A percentile compares a stretch with the other conserved stretches of the same genome.
phyloP scores from a whole-genome alignment of 2,888 invertebrate genomes.

The Aphidius colemani region DNA sequence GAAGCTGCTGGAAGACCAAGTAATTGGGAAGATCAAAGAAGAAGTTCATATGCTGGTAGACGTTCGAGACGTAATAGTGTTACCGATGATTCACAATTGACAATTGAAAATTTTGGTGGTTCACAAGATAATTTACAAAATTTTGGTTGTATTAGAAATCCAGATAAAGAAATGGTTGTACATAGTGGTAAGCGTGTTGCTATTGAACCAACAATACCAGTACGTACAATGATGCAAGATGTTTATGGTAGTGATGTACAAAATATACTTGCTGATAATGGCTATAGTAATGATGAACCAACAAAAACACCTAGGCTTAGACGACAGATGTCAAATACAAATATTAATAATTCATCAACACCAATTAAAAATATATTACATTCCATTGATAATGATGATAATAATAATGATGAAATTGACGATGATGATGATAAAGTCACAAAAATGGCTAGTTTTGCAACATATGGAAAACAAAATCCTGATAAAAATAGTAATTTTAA shows the following conservation, averaged over 20 bases:
- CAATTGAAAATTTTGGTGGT: conserved; percentile 91
- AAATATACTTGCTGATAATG: conserved; percentile 56
- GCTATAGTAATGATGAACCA: conserved; percentile 53
- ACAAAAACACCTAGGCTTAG: conserved; percentile 42
- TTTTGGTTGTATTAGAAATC: conserved; percentile 73
- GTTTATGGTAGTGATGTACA: conserved; percentile 59
- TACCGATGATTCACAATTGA: conserved; percentile 85
- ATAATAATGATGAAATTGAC: conserved; percentile 58
- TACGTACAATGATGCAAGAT: conserved; percentile 78
- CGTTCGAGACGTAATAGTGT: conserved; percentile 84
- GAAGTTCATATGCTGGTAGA: conserved; percentile 78
- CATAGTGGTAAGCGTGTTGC: conserved; percentile 49
- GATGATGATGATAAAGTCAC: conserved; percentile 58
- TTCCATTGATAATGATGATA: conserved; percentile 61
- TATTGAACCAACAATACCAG: conserved; percentile 70
- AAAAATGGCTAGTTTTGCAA: conserved; percentile 74
- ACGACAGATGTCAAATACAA: conserved; percentile 56
- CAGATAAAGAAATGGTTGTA: conserved; percentile 72
- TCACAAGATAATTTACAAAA: conserved; percentile 85
- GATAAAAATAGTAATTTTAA: conserved; percentile 64
- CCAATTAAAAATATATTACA: conserved; percentile 61
- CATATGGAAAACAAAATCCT: conserved; percentile 66
- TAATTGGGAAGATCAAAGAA: conserved; percentile 77
- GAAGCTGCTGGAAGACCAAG: conserved; percentile 84
- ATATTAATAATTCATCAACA: conserved; percentile 61